Evolutionary conservation across 2,888 invertebrate genomes (phyloP), one percentile per base, ranked within the genome.

Genomic region (Cecidostiba fungosa): DNA sequence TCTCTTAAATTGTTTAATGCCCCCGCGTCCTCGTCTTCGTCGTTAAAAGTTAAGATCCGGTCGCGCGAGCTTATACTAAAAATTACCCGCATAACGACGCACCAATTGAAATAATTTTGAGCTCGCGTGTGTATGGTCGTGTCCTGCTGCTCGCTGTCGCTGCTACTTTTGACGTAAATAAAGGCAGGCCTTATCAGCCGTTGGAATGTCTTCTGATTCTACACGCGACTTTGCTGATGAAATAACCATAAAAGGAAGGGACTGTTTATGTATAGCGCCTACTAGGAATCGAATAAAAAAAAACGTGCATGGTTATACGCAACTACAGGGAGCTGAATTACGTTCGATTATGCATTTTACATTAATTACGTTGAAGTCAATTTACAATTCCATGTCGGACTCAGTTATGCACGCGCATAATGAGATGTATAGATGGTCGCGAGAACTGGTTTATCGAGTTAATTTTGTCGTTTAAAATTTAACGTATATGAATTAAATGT

Each of bases 171-270:
- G 84, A 85, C 77, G 82, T 77, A 86, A 86, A 87, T 87, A 88
- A 86, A 85, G 87, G 82, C 23, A 43, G 54, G 82, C 16, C 85
- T 87, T 87, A 85, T 89, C 88, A 85, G 85, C 73, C 54, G 62
- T 36, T 62, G 85, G 87, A 88, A 88, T 88, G 85, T 88, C 88
- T 82, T 79, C 69, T 43, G 83, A 85, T 80, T 70, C 85, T 79
- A 84, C 88, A 88, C 88, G 87, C 88, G 86, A 88, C 86, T 86
- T 85, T 77, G 86, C 85, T 80, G 86, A 87, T 86, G 87, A 87
- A 88, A 87, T 88, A 87, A 85, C 85, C 87, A 78, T 87, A 85
- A 87, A 87, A 87, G 85, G 85, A 84, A 83, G 26, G 59, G 12
- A 23, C 29, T 2, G 26, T 72, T 86, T 84, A 26, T 26, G 39